These are phyloP conservation scores for Hyles euphorbiae DNA, from an alignment of 1,140 invertebrate genomes.

Conservation along the genomic window DNA sequence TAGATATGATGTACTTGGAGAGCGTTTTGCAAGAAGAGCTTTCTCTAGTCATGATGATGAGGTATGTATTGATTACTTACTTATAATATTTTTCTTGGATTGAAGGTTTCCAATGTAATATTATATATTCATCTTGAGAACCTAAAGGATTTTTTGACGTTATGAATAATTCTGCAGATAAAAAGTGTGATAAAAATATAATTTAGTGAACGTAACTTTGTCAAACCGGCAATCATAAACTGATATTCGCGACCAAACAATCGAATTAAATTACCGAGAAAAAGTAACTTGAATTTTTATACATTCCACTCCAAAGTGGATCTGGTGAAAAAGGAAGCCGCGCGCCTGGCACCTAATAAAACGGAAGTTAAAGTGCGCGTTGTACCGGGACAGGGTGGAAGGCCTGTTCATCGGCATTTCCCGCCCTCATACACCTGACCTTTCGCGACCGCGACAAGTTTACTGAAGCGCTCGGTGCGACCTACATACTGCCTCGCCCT, in stretches of 20 bases:
- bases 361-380: constrained; percentile 47
- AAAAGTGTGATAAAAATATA: too few species aligned
- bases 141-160: too few species aligned
- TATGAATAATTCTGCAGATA: too few species aligned
- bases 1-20: constrained; percentile 99
- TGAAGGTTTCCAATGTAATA: too few species aligned
- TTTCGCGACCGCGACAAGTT: constrained; percentile 60
- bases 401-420: constrained; percentile 56
- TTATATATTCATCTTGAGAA: too few species aligned
- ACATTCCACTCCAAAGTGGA: constrained; percentile 17
- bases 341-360: constrained; percentile 43
- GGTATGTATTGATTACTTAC: constrained; percentile 62
- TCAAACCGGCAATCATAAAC: constrained; percentile 5
- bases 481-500: constrained; percentile 44
- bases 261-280: constrained; percentile 22
- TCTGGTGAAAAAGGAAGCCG: constrained; percentile 32
- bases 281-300: constrained; percentile 11
- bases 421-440: constrained; percentile 69
- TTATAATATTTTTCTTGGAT: constrained; percentile 4
- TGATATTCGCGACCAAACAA: constrained; percentile 26
- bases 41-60: constrained; percentile 97
- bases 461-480: constrained; percentile 62
- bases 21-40: constrained; percentile 96
- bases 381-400: constrained; percentile 30
- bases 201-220: too few species aligned